Evolutionary conservation across 1,140 invertebrate genomes (phyloP).

Genomic region (Anagrus nilaparvatae): DNA sequence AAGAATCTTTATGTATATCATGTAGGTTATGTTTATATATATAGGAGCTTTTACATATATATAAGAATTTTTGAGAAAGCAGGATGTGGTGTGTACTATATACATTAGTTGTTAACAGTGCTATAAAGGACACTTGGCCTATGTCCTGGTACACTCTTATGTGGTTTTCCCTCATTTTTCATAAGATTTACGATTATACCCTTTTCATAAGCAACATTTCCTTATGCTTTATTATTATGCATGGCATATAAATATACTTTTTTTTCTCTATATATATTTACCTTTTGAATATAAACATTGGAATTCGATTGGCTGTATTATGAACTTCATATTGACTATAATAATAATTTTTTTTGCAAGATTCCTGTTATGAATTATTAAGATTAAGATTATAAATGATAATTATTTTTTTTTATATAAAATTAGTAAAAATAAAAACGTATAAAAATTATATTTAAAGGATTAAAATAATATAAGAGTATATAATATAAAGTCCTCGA

Average conservation of each 20-base stretch:
- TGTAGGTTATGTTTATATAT: too few relatives aligned
- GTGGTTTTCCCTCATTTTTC: constrained; percentile 35
- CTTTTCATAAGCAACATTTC: constrained; percentile 15
- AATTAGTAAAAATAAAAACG: too few relatives aligned
- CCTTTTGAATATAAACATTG: neutral
- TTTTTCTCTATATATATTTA: neutral
- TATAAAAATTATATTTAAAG: too few relatives aligned
- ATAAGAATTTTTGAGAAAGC: constrained; percentile 45
- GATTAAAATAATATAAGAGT: too few relatives aligned
- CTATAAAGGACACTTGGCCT: constrained; percentile 42
- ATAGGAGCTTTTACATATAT: constrained; percentile 41
- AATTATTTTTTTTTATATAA: too few relatives aligned
- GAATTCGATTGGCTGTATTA: neutral
- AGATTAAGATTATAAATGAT: too few relatives aligned
- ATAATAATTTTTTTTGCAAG: too few relatives aligned
- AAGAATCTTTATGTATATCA: too few relatives aligned
- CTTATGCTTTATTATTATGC: constrained; percentile 4
- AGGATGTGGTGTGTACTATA: constrained; percentile 37
- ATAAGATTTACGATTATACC: constrained; percentile 18
- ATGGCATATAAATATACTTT: neutral
- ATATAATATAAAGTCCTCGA: too few relatives aligned
- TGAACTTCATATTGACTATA: neutral
- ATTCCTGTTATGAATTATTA: too few relatives aligned
- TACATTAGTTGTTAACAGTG: constrained; percentile 46
- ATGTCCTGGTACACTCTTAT: constrained; percentile 19